Evolutionary conservation across 2,797 vertebrate species (phyloP), one percentile per base, ranked within the genome.

Genomic region (Falco rusticolus): DNA sequence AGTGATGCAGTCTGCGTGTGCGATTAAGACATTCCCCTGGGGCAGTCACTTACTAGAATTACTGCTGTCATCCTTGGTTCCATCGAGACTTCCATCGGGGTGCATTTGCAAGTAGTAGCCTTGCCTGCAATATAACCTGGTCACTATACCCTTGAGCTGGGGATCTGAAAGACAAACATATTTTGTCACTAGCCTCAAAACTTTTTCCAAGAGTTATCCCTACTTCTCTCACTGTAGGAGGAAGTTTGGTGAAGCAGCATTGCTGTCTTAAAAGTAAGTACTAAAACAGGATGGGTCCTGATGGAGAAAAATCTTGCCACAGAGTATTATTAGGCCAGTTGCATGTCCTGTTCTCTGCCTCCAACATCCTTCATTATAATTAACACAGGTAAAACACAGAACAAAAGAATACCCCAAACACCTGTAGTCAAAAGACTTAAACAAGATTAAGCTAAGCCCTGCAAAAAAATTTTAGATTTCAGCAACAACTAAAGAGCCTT

Each of bases 61-160:
- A 98, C 99, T 99, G 99, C 99, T 99, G 99, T 99, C 99, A 98
- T 99, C 99, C 98, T 99, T 99, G 98, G 99, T 99, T 98, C 99
- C 99, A 98, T 99, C 99, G 98, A 99, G 99, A 99, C 99, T 99
- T 99, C 99, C 99, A 99, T 99, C 99, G 93, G 99, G 98, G 98
- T 99, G 99, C 99, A 99, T 99, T 98, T 99, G 99, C 99, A 99
- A 99, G 99, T 99, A 99, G 99, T 99, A 99, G 98, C 99, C 99
- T 99, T 99, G 99, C 99, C 99, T 99, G 99, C 99, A 99, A 98
- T 99, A 99, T 99, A 99, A 99, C 99, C 99, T 99, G 99, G 99
- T 99, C 99, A 99, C 99, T 99, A 99, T 99, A 98, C 99, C 99
- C 99, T 99, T 99, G 99, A 99, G 99, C 99, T 99, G 99, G 99